Evolutionary conservation across 1,140 invertebrate species (phyloP), one percentile per base, ranked within the genome.

Genomic region (Drosophila hydei): DNA sequence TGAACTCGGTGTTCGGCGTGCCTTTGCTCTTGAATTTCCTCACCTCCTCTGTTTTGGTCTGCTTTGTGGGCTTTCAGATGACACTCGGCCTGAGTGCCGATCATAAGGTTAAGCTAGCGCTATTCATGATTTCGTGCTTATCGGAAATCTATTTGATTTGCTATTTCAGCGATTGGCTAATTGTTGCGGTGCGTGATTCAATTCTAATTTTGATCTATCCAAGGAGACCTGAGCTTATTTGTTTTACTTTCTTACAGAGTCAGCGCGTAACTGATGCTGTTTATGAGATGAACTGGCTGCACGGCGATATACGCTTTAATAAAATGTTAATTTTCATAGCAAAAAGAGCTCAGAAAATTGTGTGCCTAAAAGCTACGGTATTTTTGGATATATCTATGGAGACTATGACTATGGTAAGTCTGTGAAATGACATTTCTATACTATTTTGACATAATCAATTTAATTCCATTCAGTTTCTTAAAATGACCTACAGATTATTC

Each of bases 11-110:
- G 1, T 83, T 83, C 30, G 77, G 74, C 2, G 16, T 79, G 33
- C 63, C 79, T 0, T n/a, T 83, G 2, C 60, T 83, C 0, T 21
- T 79, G 1, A 83, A 83, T 21, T 74, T 83, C 9, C 62, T 74
- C 7, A 71, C 71, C 38, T 77, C 79, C 0, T 72, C 77, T 0
- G 64, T 77, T 6, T 42, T 72, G 33, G 69, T 83, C 3, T 83
- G 79, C 33, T 77, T 77, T 36, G 59, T 77, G 14, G 79, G 73
- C 8, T 75, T 83, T 38, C 73, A 77, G 58, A 74, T 83, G 67
- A 69, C 77, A 0, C 59, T 79, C 0, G 79, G 68, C 2, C 25
- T 72, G 21, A 67, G 62, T 7, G 40, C 59, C 0, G 69, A 72
- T 19, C 51, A 63, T 6, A 54, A 48, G 4, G 11, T 83, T 0